phyloP scores from a whole-genome alignment of 2,113 vertebrate genomes.

The Jacana jacana region DNA sequence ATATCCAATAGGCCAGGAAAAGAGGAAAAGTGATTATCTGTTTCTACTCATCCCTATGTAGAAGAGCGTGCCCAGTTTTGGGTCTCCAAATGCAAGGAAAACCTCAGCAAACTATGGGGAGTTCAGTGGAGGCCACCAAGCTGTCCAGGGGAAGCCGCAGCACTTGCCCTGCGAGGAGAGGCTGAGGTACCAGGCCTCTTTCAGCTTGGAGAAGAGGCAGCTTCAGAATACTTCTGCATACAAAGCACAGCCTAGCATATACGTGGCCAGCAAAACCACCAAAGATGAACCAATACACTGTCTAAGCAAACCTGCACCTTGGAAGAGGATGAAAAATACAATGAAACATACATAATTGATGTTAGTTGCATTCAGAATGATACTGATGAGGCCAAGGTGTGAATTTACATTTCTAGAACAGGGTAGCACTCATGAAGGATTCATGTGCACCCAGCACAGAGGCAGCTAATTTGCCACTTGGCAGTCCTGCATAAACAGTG shows the following conservation, averaged over 20 bases:
- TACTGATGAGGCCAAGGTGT: constrained; percentile 7
- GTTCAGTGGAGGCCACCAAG: background rate
- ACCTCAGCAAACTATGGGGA: background rate
- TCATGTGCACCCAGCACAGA: background rate
- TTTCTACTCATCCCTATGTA: background rate
- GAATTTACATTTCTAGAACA: constrained; percentile 6
- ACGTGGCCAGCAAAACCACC: background rate
- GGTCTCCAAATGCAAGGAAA: background rate
- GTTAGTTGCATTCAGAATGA: background rate
- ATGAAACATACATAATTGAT: background rate
- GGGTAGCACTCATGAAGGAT: constrained; percentile 22
- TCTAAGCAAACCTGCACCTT: background rate
- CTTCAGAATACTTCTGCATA: background rate
- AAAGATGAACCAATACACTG: background rate
- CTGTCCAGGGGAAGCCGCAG: background rate
- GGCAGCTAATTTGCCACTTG: constrained; percentile 4
- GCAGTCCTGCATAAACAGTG: background rate
- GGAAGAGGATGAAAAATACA: background rate
- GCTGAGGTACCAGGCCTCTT: background rate
- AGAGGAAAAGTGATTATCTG: background rate
- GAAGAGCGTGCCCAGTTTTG: background rate
- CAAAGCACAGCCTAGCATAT: background rate
- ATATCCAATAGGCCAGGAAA: background rate
- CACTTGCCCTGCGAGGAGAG: background rate
- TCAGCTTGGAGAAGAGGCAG: background rate